phyloP scores from a whole-genome alignment of 1,140 invertebrate species.

The Dendrolimus punctatus region DNA sequence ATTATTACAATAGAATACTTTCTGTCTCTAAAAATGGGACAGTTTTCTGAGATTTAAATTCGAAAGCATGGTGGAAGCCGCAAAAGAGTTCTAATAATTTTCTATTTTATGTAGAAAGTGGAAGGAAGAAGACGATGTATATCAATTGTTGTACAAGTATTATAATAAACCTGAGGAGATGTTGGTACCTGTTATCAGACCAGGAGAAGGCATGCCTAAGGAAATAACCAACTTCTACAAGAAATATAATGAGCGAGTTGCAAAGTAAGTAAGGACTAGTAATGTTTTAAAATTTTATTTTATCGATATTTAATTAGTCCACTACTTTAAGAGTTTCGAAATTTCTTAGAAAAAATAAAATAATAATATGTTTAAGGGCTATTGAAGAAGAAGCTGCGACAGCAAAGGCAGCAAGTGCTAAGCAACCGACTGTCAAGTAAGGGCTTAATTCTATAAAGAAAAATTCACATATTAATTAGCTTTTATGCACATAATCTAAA shows the following conservation, averaged over 20 bases:
- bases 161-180: slow-evolving; percentile 58
- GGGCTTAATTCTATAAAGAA: too few relatives aligned
- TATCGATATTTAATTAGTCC: too few relatives aligned
- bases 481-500: too few relatives aligned
- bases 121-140: slow-evolving; percentile 57
- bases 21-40: too few relatives aligned
- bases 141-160: slow-evolving; percentile 48
- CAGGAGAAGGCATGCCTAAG: slow-evolving; percentile 36
- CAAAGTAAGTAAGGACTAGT: slow-evolving; percentile 25
- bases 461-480: too few relatives aligned
- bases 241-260: slow-evolving; percentile 37
- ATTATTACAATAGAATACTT: too few relatives aligned
- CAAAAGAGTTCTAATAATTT: neutral
- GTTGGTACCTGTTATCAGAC: slow-evolving; percentile 43
- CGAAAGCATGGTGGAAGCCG: neutral
- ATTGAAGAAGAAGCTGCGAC: neutral
- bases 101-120: slow-evolving; percentile 36
- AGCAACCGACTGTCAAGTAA: neutral
- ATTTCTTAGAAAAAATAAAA: too few relatives aligned
- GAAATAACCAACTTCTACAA: slow-evolving; percentile 41
- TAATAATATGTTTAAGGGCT: neutral
- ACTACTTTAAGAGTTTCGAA: too few relatives aligned
- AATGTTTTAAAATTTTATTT: neutral
- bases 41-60: too few relatives aligned
- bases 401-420: neutral